These are phyloP conservation scores for Agapornis canus DNA, from an alignment of 2,797 vertebrate genomes.

Conservation along the genomic window DNA sequence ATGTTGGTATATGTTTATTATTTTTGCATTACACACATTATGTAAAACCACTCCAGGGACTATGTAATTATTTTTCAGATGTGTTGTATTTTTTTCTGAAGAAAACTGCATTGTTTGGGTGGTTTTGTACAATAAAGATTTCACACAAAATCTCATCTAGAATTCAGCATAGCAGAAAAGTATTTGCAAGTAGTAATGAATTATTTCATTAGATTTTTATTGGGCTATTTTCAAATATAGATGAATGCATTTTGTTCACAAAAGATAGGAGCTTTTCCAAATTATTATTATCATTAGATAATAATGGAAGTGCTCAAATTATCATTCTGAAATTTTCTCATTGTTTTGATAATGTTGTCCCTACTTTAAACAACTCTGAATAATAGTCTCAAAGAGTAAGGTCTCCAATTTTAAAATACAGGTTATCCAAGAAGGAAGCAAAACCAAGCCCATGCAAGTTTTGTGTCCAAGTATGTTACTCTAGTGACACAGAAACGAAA, in stretches of 20 bases:
- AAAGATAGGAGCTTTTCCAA: background rate
- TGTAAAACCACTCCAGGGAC: background rate
- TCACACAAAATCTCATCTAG: background rate
- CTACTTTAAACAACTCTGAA: background rate
- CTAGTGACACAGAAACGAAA: background rate
- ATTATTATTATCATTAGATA: background rate
- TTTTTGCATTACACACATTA: background rate
- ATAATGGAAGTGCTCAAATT: background rate
- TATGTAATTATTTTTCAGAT: background rate
- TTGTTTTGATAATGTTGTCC: background rate
- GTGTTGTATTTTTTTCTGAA: background rate
- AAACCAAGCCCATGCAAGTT: background rate
- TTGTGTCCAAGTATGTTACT: background rate
- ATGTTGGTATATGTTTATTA: background rate
- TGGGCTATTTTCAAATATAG: constrained; percentile 9
- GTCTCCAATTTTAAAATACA: background rate
- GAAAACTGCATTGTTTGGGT: background rate
- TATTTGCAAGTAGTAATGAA: constrained; percentile 14
- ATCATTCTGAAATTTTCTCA: background rate
- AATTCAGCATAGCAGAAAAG: background rate
- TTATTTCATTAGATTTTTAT: constrained; percentile 39
- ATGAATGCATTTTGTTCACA: constrained; percentile 20
- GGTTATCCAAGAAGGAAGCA: background rate
- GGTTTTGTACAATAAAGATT: background rate
- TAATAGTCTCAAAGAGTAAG: background rate